Evolutionary conservation across 2,888 invertebrate species (phyloP), one percentile per base, ranked within the genome.

Genomic region (Gibbula magus): DNA sequence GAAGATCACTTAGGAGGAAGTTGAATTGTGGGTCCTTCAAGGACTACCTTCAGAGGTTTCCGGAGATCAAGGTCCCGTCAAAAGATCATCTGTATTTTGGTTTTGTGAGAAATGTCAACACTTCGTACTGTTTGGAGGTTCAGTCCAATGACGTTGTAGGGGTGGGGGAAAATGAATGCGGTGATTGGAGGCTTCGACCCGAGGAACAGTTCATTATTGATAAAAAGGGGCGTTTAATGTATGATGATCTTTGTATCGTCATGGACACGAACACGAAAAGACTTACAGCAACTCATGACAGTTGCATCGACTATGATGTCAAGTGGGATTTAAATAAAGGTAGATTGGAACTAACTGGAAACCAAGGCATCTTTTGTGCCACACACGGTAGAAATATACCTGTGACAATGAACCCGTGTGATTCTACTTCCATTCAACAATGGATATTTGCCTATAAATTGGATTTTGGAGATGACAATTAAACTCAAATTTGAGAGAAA

Each of bases 141-240:
- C 61, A 61, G 22, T 29, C 61, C 61, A 61, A 61, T 61, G 61
- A 18, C 7, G 18, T 29, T 29, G 61, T 61, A 29, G 61, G 61
- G 29, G 61, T 61, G 16, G 61, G 61, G 25, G n/a, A 61, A 10
- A 16, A 29, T 0, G 0, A 25, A 29, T 61, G 61, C 29, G 61
- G 29, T 61, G 29, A 10, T 8, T 61, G 61, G 61, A 61, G 61
- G 18, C 22, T 61, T 16, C 61, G 25, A 16, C 29, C 61, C 8
- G 29, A 61, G 29, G 61, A 61, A 61, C 61, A 61, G 61, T 61
- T 61, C 61, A 61, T n/a, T 61, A 61, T 61, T 29, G 61, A 61
- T 8, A 61, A 29, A 61, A 25, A 61, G 5, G 61, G 61, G 29
- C 25, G 61, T 13, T 61, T 61, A 29, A 61, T 61, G 61, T 25